Evolutionary conservation across 2,113 vertebrate species (phyloP), one percentile per base, ranked within the genome.

Genomic region (Sialia sialis): DNA sequence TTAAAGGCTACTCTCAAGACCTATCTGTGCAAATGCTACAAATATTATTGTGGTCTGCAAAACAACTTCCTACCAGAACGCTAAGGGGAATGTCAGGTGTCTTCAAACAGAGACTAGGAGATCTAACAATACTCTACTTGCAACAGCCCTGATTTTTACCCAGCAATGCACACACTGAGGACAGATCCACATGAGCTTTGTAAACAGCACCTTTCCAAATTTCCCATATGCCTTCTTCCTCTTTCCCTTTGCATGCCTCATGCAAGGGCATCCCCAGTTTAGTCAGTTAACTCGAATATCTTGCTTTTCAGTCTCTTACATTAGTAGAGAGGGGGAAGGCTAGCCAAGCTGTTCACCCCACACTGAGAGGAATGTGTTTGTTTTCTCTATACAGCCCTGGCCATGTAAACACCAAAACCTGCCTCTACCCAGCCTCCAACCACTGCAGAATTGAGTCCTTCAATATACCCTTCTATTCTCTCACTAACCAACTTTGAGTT

Each of bases 211-310:
- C 41, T 36, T 85, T 25, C 58, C 75, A 19, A 43, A 66, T 16
- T 91, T 80, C 62, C 52, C 44, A 17, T 7, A 20, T 11, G 18
- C 20, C 44, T 84, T 55, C 56, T 58, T 32, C 13, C 6, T 26
- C 16, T 43, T 58, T 76, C 27, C 25, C 17, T 48, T 46, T 23
- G 41, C 34, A n/a, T 7, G 27, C 6, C 19, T 59, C 30, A 38
- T 0, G 0, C 17, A 44, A 60, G 11, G 34, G 22, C 46, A 77
- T 13, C 46, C 67, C 48, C 13, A 17, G 23, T 63, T 51, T 39
- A 16, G 25, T 34, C 27, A 39, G 17, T n/a, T 16, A 63, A 8
- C 23, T 43, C 0, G 0, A 30, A 3, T 10, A 64, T 17, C 39
- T 18, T 49, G 16, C 10, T 78, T 62, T 70, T 68, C 38, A 44